Base-by-base conservation (phyloP, 2,888 invertebrate genomes). In the Colletes collaris region DNA sequence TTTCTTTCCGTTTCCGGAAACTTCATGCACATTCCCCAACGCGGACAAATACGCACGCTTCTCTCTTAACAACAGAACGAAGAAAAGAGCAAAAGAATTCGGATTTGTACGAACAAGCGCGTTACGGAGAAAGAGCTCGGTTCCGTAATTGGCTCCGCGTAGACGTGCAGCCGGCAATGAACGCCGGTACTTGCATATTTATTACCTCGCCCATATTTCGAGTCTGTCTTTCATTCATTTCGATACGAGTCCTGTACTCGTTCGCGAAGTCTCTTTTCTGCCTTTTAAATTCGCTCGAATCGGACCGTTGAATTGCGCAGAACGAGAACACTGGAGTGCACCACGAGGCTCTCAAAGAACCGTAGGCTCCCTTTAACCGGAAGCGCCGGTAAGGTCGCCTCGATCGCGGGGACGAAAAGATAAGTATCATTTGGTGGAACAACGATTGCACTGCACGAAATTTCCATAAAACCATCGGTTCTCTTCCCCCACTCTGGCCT, bases 11-110 rank as follows among this genome's bases (percentile, higher is more conserved):
- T 27, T 35, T 0, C 27, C 13, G 35, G 44, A 35, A 64, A 65
- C 50, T 49, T 78, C 73, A 78, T 73, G 68, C 79, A 78, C 79
- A 78, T 69, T 58, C 59, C 56, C 58, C 62, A 50, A 60, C 44
- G 67, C 59, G 79, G 70, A 64, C 50, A 66, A 40, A 78, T 85
- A 69, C 82, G 72, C 83, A 85, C 75, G 82, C 78, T 73, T 78
- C 55, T 75, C 44, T 52, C 46, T 75, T 40, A 59, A 50, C 0
- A 66, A 55, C 56, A 64, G 69, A 76, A 67, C 71, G 79, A 79
- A 78, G 75, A 85, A 84, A 85, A 65, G 76, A 78, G 72, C 64
- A 68, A 72, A 16, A 63, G 68, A 19, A 44, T 50, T 59, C 40
- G 13, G 56, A 58, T 74, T 44, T 35, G 58, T 49, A 44, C 27